Conservation (phyloP, 2,888 invertebrate species). For the Nephrocerus scutellatus region DNA sequence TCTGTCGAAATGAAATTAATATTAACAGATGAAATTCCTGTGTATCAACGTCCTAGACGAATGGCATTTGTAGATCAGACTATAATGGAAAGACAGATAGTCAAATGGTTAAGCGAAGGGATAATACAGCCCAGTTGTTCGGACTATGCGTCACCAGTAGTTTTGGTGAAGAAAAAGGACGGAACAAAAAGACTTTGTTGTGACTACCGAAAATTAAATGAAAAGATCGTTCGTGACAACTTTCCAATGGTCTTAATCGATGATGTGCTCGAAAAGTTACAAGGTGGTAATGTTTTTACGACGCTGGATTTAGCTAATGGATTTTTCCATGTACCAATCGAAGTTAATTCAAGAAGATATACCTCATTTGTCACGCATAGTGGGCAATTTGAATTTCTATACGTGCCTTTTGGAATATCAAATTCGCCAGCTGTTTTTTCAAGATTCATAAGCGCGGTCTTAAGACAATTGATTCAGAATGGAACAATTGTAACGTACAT, state of each 20-base stretch:
- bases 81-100: conserved; percentile 29
- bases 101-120: conserved; percentile 5
- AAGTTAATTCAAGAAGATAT: conserved; percentile 2
- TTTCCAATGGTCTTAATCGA: conserved; percentile 8
- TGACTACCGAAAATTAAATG: conserved; percentile 4
- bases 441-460: neutral
- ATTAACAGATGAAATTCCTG: conserved; percentile 6
- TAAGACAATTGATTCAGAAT: conserved; percentile 26
- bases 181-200: conserved; percentile 6
- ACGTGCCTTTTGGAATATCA: conserved; percentile 6
- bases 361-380: conserved; percentile 6
- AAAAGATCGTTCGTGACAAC: conserved; percentile 6
- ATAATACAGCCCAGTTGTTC: conserved; percentile 20
- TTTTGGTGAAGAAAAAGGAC: conserved; percentile 17
- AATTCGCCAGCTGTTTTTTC: conserved; percentile 8
- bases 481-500: conserved; percentile 2
- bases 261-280: conserved; percentile 4
- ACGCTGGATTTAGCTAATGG: conserved; percentile 8
- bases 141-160: conserved; percentile 27
- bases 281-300: conserved; percentile 2
- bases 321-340: conserved; percentile 9
- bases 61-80: conserved; percentile 18
- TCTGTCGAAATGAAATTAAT: conserved; percentile 8
- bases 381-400: conserved; percentile 7
- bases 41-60: conserved; percentile 4